A percentile compares a stretch with the other conserved stretches of the same genome.
phyloP scores from a whole-genome alignment of 30 jellyfish, hydroid and myxozoan genomes.

The Nemopilema nomurai region DNA sequence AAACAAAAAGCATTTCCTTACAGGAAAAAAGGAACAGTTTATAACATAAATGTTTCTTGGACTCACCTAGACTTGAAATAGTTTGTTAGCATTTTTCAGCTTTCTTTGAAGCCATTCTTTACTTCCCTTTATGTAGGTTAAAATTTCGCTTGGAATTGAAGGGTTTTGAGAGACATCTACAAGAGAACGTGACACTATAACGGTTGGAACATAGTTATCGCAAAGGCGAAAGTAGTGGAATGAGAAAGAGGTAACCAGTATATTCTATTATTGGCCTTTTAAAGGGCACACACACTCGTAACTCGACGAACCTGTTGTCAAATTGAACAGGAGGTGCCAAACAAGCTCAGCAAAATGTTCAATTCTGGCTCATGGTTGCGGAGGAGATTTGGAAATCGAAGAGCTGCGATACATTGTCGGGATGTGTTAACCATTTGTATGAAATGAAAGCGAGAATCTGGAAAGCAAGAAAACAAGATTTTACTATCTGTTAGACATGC shows the following conservation, averaged over 20 bases:
- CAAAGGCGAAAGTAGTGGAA: too few relatives aligned
- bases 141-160: constrained; percentile 63
- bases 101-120: constrained; percentile 55
- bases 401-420: constrained; percentile 51
- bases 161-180: constrained; percentile 68
- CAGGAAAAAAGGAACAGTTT: neutral
- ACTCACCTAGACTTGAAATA: constrained; percentile 61
- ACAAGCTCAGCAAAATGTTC: constrained; percentile 84
- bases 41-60: neutral
- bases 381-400: constrained; percentile 50
- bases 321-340: constrained; percentile 83
- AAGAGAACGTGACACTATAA: neutral
- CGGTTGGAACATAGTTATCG: too few relatives aligned
- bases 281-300: neutral
- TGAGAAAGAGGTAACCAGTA: neutral
- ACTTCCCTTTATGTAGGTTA: constrained; percentile 37
- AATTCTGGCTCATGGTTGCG: constrained; percentile 47
- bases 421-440: constrained; percentile 73
- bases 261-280: too few relatives aligned
- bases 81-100: constrained; percentile 45
- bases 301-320: constrained; percentile 63
- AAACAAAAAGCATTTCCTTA: neutral
- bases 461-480: neutral
- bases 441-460: constrained; percentile 83
- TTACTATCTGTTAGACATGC: too few relatives aligned